These are phyloP conservation scores for Megaceryle torquata DNA, from an alignment of 2,113 vertebrate species.

Conservation along the genomic window DNA sequence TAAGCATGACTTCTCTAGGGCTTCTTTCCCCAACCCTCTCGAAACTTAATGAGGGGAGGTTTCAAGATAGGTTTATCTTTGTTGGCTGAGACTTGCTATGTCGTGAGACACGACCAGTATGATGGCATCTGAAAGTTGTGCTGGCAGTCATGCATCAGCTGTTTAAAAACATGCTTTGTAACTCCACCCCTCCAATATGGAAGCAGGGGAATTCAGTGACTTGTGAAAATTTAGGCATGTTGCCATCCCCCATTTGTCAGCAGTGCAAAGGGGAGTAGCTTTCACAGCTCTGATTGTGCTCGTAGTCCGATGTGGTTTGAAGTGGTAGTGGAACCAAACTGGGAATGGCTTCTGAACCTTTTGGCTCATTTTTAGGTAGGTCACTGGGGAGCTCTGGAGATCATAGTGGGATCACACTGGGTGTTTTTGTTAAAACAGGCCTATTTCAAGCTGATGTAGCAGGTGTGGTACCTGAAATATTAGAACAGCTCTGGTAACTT, in stretches of 20 bases:
- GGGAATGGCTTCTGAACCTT: neutral
- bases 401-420: neutral
- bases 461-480: neutral
- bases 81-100: accelerated
- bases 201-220: neutral
- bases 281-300: neutral
- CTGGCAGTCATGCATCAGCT: neutral
- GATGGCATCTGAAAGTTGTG: neutral
- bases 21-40: neutral
- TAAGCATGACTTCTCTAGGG: neutral
- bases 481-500: neutral
- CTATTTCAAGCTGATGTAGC: neutral
- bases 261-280: neutral
- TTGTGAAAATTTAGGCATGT: neutral
- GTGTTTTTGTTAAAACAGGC: neutral
- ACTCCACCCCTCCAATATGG: neutral
- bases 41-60: neutral
- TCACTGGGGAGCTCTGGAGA: neutral
- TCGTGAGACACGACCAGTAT: neutral
- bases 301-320: neutral
- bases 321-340: neutral
- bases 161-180: neutral
- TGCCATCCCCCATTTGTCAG: neutral
- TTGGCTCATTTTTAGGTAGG: neutral
- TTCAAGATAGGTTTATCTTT: neutral